phyloP scores from a whole-genome alignment of 2,797 vertebrate genomes.

The Labroides dimidiatus region DNA sequence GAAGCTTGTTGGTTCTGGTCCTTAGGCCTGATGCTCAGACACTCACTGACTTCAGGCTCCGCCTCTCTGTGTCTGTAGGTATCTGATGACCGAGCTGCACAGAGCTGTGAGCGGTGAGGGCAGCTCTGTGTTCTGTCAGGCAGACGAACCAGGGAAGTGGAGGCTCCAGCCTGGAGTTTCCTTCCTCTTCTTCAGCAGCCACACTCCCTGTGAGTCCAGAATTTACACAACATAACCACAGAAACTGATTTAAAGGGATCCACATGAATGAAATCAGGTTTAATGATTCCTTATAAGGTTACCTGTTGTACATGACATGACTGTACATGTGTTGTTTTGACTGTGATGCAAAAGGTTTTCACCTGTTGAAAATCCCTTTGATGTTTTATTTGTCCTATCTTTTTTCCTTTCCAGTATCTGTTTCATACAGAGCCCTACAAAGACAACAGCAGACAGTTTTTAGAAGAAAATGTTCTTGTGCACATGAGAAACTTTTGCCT shows the following conservation, averaged over 20 bases:
- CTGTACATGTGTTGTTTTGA: no score
- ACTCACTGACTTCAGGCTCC: neutral
- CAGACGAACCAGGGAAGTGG: constrained; percentile 86
- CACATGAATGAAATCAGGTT: neutral
- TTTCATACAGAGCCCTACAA: no score
- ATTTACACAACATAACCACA: neutral
- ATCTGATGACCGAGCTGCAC: constrained; percentile 89
- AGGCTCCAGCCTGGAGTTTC: constrained; percentile 80
- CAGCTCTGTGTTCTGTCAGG: constrained; percentile 85
- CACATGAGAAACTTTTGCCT: no score
- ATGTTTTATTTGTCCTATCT: no score
- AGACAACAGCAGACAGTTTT: no score
- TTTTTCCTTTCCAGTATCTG: no score
- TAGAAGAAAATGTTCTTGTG: no score
- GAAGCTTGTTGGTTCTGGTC: neutral
- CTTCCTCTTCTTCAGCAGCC: constrained; percentile 95
- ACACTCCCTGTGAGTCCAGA: constrained; percentile 92
- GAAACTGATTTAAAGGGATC: neutral
- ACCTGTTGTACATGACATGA: no score
- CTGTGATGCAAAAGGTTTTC: no score
- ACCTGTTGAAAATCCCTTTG: no score
- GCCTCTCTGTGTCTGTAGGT: constrained; percentile 77
- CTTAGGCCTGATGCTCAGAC: neutral
- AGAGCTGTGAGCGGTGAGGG: constrained; percentile 69
- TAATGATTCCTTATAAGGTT: neutral